Base-by-base conservation (phyloP, 2,113 vertebrate species). In the Chiloscyllium plagiosum region DNA sequence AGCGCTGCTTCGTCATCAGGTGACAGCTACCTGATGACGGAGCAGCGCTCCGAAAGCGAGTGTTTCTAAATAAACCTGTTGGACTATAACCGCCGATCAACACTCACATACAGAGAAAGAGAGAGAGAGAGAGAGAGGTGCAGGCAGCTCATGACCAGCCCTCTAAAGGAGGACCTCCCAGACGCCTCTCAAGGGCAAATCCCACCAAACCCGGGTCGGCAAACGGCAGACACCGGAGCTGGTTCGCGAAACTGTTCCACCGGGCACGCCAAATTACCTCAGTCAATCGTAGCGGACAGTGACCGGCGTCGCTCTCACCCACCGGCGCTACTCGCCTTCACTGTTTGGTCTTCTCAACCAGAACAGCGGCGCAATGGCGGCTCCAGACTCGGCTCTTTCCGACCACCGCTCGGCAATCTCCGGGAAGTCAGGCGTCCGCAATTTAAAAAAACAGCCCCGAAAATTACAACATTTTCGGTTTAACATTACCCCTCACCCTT, bases 321-420 rank as follows among this genome's bases (percentile, higher is more conserved):
- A 70, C 66, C 93, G 29, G 12, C 17, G 4, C 0, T 7, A 1
- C 70, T 29, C 70, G 22, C 0, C 68, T 70, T 24, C 93, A 22
- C 66, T 89, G n/a, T 17, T 56, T 95, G 33, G 68, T 0, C 0
- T 68, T 96, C 95, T 7, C 83, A 72, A 86, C 85, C 93, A 56
- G n/a, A 69, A 42, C 47, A 61, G 96, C 85, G 37, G 1, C 47
- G 42, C 96, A 96, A 96, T 96, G 93, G 93, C 93, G 93, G 37
- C 68, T 68, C 65, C 42, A n/a, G 92, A n/a, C 65, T 70, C 68
- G 68, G 93, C 90, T 93, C 56, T 10, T 8, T 61, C 56, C 56
- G 56, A 8, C 56, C 56, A 61, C 56, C 4, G 3, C n/a, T 50
- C 42, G 17, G 37, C 17, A 47, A n/a, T 47, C 33, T 69, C 66